Percentiles rank a stretch among this genome's conserved stretches.
Conservation (phyloP, 2,797 vertebrate genomes). For the Tragopan temminckii region DNA sequence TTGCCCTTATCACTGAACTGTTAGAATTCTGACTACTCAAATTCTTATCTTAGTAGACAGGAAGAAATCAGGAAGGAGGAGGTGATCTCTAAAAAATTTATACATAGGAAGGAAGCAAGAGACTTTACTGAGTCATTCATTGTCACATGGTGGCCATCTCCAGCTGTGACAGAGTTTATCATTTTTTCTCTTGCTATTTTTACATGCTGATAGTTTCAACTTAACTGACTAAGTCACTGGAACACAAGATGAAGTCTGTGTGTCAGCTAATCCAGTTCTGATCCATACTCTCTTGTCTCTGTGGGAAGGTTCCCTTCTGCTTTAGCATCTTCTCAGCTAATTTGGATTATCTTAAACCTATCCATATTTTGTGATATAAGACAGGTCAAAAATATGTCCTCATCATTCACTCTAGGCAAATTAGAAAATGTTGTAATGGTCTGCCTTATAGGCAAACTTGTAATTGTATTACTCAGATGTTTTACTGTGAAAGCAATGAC, state of each 20-base stretch:
- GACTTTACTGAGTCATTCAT: background rate
- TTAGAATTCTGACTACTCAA: background rate
- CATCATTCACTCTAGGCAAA: constrained; percentile 31
- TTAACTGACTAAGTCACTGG: background rate
- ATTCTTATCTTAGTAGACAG: background rate
- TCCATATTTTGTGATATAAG: constrained; percentile 23
- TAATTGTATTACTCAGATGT: constrained; percentile 24
- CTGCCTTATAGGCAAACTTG: constrained; percentile 21
- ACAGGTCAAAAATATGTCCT: constrained; percentile 26
- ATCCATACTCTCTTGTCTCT: constrained; percentile 32
- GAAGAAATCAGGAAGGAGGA: background rate
- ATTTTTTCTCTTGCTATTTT: background rate
- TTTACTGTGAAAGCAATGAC: background rate
- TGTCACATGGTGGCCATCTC: background rate
- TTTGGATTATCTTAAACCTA: constrained; percentile 17
- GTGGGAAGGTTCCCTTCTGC: background rate
- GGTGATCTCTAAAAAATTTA: background rate
- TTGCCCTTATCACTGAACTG: background rate
- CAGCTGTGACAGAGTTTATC: background rate
- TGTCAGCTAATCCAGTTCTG: constrained; percentile 22
- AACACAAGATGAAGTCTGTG: background rate
- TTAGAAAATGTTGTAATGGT: constrained; percentile 18
- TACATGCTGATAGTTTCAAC: background rate
- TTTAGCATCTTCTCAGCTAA: constrained; percentile 32
- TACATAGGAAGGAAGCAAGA: background rate